phyloP scores from a whole-genome alignment of 2,113 vertebrate genomes.

The Saguinus imperator region DNA sequence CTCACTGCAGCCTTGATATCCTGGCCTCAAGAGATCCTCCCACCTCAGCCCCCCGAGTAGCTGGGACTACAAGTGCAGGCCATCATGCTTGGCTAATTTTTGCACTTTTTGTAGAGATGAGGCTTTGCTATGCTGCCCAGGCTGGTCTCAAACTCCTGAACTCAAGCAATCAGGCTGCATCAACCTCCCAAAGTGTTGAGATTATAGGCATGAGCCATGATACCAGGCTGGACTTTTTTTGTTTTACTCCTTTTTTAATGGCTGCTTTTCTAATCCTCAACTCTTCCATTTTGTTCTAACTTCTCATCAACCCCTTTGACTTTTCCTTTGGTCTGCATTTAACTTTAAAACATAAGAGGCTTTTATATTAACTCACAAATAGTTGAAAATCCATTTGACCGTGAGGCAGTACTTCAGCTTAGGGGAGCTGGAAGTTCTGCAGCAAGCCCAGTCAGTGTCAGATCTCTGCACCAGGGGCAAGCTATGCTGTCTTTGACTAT shows the following conservation, averaged over 20 bases:
- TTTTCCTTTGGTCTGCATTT: not conserved
- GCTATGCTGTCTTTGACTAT: not conserved
- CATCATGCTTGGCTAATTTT: too few species aligned
- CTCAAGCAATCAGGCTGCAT: too few species aligned
- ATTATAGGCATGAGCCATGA: too few species aligned
- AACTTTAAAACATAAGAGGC: not conserved
- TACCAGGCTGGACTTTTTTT: not conserved
- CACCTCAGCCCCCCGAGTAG: too few species aligned
- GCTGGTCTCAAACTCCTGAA: too few species aligned
- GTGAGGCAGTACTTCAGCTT: not conserved
- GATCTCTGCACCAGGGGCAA: not conserved
- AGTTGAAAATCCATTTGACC: not conserved
- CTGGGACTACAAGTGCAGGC: too few species aligned
- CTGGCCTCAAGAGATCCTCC: too few species aligned
- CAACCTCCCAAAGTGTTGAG: too few species aligned
- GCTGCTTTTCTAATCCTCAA: not conserved
- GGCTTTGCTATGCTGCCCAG: too few species aligned
- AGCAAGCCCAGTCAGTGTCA: not conserved
- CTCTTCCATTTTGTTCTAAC: not conserved
- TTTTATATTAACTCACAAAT: not conserved
- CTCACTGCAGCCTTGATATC: too few species aligned
- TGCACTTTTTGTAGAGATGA: too few species aligned
- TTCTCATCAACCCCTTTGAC: not conserved
- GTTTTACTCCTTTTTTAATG: not conserved
- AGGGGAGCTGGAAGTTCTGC: not conserved